Percentiles rank a stretch among this genome's conserved stretches.
These are phyloP conservation scores for Threskiornis aethiopicus DNA, from an alignment of 2,797 vertebrate species.

Conservation along the genomic window DNA sequence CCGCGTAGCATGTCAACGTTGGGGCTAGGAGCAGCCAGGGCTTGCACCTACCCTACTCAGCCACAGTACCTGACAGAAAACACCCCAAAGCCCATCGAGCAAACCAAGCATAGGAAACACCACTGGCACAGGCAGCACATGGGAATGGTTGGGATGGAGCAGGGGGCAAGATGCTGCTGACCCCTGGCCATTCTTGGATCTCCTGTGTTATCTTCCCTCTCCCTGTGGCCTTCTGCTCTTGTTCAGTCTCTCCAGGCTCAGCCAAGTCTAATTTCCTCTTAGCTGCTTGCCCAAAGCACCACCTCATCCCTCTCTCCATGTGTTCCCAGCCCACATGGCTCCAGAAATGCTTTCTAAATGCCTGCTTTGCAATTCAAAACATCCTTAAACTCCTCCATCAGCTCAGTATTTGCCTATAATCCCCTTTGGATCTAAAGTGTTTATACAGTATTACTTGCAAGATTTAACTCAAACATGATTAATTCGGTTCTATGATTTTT, in stretches of 20 bases:
- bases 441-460: slow-evolving; percentile 61
- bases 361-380: slow-evolving; percentile 47
- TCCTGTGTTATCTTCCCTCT: background rate
- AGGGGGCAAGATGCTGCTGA: background rate
- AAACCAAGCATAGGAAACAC: background rate
- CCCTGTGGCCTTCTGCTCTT: background rate
- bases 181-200: background rate
- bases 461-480: slow-evolving; percentile 54
- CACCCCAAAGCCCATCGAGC: accelerated
- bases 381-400: slow-evolving; percentile 41
- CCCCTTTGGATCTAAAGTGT: slow-evolving; percentile 17
- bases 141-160: accelerated
- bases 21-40: background rate
- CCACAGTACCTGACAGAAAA: background rate
- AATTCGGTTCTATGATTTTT: slow-evolving; percentile 27
- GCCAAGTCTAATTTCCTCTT: background rate
- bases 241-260: background rate
- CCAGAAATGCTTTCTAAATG: background rate
- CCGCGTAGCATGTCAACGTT: accelerated
- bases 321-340: background rate
- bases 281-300: background rate
- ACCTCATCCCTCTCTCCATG: background rate
- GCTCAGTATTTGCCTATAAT: slow-evolving; percentile 37
- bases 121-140: background rate
- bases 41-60: background rate